Percentiles rank a stretch among this genome's conserved stretches.
Conservation (phyloP, 2,113 vertebrate species). For the Anguilla rostrata region DNA sequence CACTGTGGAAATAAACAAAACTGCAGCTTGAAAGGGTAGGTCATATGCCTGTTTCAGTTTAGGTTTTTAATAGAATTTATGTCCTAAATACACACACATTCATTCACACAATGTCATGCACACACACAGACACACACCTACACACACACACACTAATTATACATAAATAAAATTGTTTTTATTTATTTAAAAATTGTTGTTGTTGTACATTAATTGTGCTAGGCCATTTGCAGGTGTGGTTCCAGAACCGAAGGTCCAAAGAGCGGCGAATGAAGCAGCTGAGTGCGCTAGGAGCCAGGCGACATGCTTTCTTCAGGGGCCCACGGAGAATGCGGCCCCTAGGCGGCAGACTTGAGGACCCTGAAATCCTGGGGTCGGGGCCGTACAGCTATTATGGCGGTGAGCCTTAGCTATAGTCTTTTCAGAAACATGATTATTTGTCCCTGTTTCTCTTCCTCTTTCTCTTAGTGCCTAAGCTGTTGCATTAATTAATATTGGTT, state of each 20-base stretch:
- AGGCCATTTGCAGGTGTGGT: constrained; percentile 67
- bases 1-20: no score
- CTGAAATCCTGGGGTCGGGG: constrained; percentile 75
- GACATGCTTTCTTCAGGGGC: constrained; percentile 76
- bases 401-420: constrained; percentile 45
- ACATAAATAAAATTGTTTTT: no score
- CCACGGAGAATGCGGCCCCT: constrained; percentile 75
- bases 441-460: not conserved
- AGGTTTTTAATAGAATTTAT: no score
- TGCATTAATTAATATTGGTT: not conserved
- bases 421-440: not conserved
- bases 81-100: no score
- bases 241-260: constrained; percentile 78
- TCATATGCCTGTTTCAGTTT: no score
- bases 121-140: no score
- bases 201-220: not conserved
- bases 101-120: no score
- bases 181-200: no score
- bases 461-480: not conserved
- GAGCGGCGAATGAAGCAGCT: constrained; percentile 78
- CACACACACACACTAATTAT: no score
- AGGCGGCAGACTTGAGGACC: constrained; percentile 76
- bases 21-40: no score
- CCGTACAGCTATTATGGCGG: constrained; percentile 80
- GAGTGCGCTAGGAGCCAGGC: constrained; percentile 70